These are phyloP conservation scores for Nephrocerus scutellatus DNA, from an alignment of 2,888 invertebrate species.

Conservation along the genomic window DNA sequence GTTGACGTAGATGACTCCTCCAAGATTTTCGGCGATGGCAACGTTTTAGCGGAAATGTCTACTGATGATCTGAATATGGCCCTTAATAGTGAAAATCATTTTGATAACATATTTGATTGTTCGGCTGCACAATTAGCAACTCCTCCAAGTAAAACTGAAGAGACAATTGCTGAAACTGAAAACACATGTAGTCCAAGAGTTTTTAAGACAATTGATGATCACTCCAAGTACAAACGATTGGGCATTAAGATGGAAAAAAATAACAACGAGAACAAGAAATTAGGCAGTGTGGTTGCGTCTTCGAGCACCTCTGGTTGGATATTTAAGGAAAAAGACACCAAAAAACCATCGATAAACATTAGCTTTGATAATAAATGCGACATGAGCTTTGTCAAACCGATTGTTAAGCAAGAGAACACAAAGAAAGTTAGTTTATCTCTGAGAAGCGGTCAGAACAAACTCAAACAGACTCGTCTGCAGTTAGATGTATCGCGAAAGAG, in stretches of 20 bases:
- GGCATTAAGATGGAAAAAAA: conserved; percentile 10
- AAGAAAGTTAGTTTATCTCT: conserved; percentile 28
- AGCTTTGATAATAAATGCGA: background rate
- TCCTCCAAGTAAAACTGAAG: conserved; percentile 21
- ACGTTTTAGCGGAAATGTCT: conserved; percentile 12
- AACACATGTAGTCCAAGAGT: conserved; percentile 23
- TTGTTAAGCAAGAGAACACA: no score
- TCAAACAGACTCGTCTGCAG: conserved; percentile 33
- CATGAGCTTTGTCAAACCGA: background rate
- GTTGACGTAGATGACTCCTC: conserved; percentile 11
- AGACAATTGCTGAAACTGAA: conserved; percentile 32
- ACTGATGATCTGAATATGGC: conserved; percentile 37
- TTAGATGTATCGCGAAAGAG: conserved; percentile 22
- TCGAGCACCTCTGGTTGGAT: background rate
- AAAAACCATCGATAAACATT: background rate
- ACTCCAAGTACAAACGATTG: conserved; percentile 25
- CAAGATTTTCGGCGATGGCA: conserved; percentile 8
- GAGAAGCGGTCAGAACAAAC: conserved; percentile 20
- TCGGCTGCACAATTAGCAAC: conserved; percentile 2
- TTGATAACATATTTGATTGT: conserved; percentile 24
- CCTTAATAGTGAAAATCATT: conserved; percentile 29
- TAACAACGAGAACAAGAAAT: background rate
- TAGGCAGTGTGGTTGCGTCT: background rate
- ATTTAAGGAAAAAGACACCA: background rate
- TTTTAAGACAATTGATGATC: conserved; percentile 17